Conservation (phyloP, 2,113 vertebrate species). For the Grammomys surdaster region DNA sequence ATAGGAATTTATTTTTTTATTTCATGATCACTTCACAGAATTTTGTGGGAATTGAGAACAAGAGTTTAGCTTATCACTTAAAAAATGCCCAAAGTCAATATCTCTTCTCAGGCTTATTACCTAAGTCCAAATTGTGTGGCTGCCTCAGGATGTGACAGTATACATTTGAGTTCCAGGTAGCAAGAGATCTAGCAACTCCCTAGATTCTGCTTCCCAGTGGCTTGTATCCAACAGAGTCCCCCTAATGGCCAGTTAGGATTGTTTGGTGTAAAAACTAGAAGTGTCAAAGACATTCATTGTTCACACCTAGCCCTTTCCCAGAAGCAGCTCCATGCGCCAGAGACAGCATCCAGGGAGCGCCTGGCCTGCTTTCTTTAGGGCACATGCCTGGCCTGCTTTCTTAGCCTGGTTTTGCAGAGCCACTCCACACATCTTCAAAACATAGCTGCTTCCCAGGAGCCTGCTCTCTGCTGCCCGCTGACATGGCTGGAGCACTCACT, state of each 20-base stretch:
- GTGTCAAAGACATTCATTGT: background rate
- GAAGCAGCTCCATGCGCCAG: background rate
- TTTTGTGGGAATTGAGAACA: constrained; percentile 32
- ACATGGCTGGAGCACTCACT: constrained; percentile 18
- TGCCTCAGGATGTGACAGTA: background rate
- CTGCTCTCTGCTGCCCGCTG: background rate
- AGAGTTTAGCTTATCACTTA: constrained; percentile 31
- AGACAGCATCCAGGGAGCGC: background rate
- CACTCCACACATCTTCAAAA: background rate
- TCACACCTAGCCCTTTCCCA: background rate
- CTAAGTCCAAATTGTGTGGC: background rate
- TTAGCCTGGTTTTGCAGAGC: background rate
- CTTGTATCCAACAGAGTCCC: background rate
- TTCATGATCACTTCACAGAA: background rate
- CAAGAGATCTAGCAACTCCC: background rate
- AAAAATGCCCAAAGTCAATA: background rate
- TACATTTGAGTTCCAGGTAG: background rate
- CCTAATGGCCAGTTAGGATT: background rate
- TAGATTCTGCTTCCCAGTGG: fast-evolving
- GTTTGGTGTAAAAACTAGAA: background rate
- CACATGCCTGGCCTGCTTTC: background rate
- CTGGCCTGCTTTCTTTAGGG: background rate
- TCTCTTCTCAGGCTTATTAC: background rate
- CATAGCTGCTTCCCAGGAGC: background rate
- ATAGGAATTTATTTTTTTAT: background rate